These are phyloP conservation scores for Dryomyza anilis DNA, from an alignment of 2,888 invertebrate genomes.

Conservation along the genomic window DNA sequence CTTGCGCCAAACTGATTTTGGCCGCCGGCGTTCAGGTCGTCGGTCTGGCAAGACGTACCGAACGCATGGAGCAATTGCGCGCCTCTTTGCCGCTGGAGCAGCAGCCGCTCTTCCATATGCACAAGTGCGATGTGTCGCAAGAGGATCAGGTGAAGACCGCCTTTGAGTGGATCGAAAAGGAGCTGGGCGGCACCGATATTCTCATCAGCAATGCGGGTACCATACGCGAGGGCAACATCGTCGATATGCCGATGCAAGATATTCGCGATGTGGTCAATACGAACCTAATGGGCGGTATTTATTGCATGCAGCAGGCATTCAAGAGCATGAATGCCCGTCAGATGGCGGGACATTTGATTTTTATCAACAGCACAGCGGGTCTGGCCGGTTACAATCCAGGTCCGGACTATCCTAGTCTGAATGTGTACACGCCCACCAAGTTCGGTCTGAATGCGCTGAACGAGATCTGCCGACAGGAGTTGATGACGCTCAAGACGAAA, in stretches of 20 bases:
- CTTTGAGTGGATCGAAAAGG: slow-evolving; percentile 63
- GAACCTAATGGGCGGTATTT: slow-evolving; percentile 62
- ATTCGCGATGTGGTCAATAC: slow-evolving; percentile 59
- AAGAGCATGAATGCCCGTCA: slow-evolving; percentile 61
- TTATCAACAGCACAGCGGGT: slow-evolving; percentile 53
- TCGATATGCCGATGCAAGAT: slow-evolving; percentile 48
- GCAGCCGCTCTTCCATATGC: slow-evolving; percentile 43
- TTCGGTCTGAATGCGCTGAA: slow-evolving; percentile 55
- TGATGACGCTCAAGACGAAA: slow-evolving; percentile 47
- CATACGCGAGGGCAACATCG: slow-evolving; percentile 46
- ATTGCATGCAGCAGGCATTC: slow-evolving; percentile 63
- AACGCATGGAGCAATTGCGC: slow-evolving; percentile 45
- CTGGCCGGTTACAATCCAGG: slow-evolving; percentile 48
- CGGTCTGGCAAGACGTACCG: slow-evolving; percentile 61
- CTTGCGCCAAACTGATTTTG: slow-evolving; percentile 60
- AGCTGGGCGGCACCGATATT: slow-evolving; percentile 66
- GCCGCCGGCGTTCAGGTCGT: slow-evolving; percentile 65
- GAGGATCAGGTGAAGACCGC: slow-evolving; percentile 64
- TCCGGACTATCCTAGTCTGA: slow-evolving; percentile 44
- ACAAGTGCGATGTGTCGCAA: slow-evolving; percentile 62
- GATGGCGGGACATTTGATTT: slow-evolving; percentile 51
- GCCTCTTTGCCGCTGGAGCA: slow-evolving; percentile 41
- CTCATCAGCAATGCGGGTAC: slow-evolving; percentile 69
- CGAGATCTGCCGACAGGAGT: slow-evolving; percentile 55
- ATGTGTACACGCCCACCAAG: slow-evolving; percentile 55